Percentiles rank a stretch among this genome's conserved stretches.
Conservation (phyloP, 2,113 vertebrate genomes). For the Raphicerus campestris region DNA sequence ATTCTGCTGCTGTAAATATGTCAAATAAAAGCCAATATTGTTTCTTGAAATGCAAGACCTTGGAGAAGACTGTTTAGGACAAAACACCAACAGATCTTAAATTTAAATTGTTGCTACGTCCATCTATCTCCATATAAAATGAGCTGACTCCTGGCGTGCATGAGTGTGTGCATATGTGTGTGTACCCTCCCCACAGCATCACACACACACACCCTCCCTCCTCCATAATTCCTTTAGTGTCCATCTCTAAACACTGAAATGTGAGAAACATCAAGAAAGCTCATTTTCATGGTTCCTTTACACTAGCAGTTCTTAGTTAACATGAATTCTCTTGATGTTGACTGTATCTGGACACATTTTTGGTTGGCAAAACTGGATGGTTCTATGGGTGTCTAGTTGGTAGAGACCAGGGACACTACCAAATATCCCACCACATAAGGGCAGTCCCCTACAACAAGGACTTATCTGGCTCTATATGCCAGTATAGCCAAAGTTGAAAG, state of each 20-base stretch:
- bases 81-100: not conserved
- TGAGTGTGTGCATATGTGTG: not conserved
- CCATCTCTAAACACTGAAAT: not conserved
- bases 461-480: not conserved
- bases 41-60: conserved; percentile 39
- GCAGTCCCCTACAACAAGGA: not conserved
- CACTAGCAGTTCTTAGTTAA: not conserved
- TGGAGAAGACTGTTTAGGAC: not conserved
- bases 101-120: not conserved
- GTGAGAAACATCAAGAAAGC: not conserved
- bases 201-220: not conserved
- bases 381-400: not conserved
- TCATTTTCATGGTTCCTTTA: not conserved
- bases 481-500: not conserved
- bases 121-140: not conserved
- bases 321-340: not conserved
- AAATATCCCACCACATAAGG: not conserved
- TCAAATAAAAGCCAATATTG: conserved; percentile 18
- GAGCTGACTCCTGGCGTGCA: not conserved
- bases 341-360: not conserved
- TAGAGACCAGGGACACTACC: not conserved
- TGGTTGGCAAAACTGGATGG: not conserved
- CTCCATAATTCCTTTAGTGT: not conserved
- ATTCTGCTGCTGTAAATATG: not conserved
- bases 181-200: too few relatives aligned